Conservation (phyloP, 2,113 vertebrate species). For the Triplophysa siluroides region DNA sequence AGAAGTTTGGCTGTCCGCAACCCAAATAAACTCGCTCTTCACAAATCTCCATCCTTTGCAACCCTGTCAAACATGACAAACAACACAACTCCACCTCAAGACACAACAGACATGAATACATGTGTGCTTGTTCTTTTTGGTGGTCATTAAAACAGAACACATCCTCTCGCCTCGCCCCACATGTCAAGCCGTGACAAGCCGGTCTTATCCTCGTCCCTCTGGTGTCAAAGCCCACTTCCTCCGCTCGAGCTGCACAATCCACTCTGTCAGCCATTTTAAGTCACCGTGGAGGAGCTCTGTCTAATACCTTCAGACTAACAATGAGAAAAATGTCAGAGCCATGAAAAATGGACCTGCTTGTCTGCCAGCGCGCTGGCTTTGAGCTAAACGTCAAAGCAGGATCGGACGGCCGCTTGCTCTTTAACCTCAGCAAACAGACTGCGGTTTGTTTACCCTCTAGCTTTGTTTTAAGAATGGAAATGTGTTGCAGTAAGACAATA, state of each 20-base stretch:
- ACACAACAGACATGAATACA: background rate
- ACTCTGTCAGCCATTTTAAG: slow-evolving; percentile 26
- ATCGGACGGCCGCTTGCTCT: background rate
- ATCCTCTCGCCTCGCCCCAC: slow-evolving; percentile 33
- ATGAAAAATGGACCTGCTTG: slow-evolving; percentile 1
- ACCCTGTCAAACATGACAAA: background rate
- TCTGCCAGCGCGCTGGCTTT: slow-evolving; percentile 17
- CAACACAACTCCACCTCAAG: background rate
- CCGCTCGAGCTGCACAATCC: slow-evolving; percentile 26
- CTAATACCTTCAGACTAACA: slow-evolving; percentile 27
- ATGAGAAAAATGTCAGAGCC: slow-evolving; percentile 24
- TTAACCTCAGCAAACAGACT: background rate
- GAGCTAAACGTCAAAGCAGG: slow-evolving; percentile 25
- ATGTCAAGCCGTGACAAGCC: slow-evolving; percentile 31
- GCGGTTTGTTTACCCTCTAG: background rate
- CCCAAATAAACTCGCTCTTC: background rate
- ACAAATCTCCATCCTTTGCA: background rate
- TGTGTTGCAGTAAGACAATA: background rate
- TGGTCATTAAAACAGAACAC: slow-evolving; percentile 46
- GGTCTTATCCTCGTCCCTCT: slow-evolving; percentile 44
- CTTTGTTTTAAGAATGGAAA: background rate
- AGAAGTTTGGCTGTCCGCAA: too few species aligned
- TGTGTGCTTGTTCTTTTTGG: background rate
- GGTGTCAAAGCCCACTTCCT: slow-evolving; percentile 39
- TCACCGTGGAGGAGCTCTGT: slow-evolving; percentile 28